A percentile compares a stretch with the other conserved stretches of the same genome.
These are phyloP conservation scores for Crioceris asparagi DNA, from an alignment of 2,888 invertebrate species.

Conservation along the genomic window DNA sequence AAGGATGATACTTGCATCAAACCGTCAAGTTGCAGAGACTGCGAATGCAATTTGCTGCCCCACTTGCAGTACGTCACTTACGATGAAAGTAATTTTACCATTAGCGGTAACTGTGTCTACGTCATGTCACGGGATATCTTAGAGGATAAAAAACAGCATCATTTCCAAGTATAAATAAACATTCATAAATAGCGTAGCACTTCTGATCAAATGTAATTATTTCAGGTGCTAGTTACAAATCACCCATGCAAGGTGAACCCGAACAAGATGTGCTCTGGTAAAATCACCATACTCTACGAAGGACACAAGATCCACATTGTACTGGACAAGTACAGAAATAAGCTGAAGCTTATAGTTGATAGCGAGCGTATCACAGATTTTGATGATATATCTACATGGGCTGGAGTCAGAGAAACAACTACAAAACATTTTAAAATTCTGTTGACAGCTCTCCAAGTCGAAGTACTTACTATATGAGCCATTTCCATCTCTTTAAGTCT, in stretches of 20 bases:
- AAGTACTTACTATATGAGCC: conserved; percentile 38
- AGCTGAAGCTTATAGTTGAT: conserved; percentile 41
- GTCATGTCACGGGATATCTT: conserved; percentile 56
- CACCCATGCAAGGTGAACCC: conserved; percentile 51
- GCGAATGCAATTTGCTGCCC: conserved; percentile 61
- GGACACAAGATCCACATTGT: conserved; percentile 43
- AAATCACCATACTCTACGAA: conserved; percentile 55
- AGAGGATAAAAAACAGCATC: conserved; percentile 40
- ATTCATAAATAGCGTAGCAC: neutral
- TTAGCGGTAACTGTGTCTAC: conserved; percentile 78
- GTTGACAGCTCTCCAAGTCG: conserved; percentile 60
- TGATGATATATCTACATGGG: conserved; percentile 47
- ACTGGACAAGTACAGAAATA: conserved; percentile 24
- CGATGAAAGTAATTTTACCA: conserved; percentile 67
- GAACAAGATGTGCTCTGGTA: conserved; percentile 53
- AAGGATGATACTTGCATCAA: conserved; percentile 58
- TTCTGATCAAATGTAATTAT: neutral
- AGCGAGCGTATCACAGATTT: conserved; percentile 29
- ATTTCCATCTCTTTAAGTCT: neutral
- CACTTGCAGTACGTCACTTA: conserved; percentile 74
- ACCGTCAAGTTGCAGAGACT: conserved; percentile 65
- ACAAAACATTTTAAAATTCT: conserved; percentile 52
- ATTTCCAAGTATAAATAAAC: conserved; percentile 38
- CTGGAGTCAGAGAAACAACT: conserved; percentile 45
- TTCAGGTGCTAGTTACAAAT: conserved; percentile 58